Base-by-base conservation (phyloP, 2,797 vertebrate species). In the Eremophila alpestris region DNA sequence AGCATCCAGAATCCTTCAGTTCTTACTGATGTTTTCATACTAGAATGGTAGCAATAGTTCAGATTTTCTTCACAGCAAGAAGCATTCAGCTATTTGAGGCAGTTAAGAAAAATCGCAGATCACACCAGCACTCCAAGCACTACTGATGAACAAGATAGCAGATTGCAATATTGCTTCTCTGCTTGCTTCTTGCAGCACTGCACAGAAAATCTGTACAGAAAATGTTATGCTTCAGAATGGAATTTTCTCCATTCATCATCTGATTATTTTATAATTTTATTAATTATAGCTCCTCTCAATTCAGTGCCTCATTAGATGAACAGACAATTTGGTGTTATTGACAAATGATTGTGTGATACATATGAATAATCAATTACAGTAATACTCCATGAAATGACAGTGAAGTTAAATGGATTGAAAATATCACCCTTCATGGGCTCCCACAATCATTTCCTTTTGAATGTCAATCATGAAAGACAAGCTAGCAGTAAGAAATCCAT, bases 261-360 rank as follows among this genome's bases (percentile, higher is more conserved):
- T 55, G 49, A 89, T 95, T 87, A 69, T 67, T 84, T 92, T 82
- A 36, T 58, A 58, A 87, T 88, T 85, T 87, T 84, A 70, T 95
- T 79, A 94, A 89, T 85, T 77, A 54, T 54, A 71, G 32, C 19
- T 79, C 38, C 60, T 84, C 49, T 68, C 71, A 74, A 30, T 74
- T 51, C 38, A 83, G 34, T 68, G 59, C 12, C 46, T 93, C 54
- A 75, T 93, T 91, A 71, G 48, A 82, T 65, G 24, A 87, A 73
- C 65, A 94, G 59, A 52, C 23, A 40, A 40, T 76, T 60, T 74
- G 63, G 24, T 82, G 34, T 74, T 94, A 79, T 55, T 75, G 68
- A 76, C 67, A 74, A 89, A 87, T 0, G 4, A 51, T 15, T 89
- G 49, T 63, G 23, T 48, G 56, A 60, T 49, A 73, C 24, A 7